Evolutionary conservation across 2,888 invertebrate genomes (phyloP).

Genomic region (Phyllotreta cruciferae): DNA sequence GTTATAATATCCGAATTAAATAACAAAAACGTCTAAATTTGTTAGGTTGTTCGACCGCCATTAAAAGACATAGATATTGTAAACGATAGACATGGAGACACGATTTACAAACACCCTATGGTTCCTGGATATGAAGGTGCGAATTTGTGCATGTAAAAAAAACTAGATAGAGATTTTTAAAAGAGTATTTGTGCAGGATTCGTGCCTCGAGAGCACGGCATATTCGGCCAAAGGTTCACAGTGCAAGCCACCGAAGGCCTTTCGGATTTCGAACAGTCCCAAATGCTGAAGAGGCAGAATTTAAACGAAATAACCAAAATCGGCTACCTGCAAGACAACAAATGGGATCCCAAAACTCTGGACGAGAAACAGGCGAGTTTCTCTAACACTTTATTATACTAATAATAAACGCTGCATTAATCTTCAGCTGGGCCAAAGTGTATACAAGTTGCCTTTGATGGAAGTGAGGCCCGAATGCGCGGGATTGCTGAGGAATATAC

Average conservation of each 20-base stretch:
- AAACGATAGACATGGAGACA: slow-evolving; percentile 70
- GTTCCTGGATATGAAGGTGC: slow-evolving; percentile 80
- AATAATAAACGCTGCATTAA: neutral
- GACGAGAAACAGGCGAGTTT: slow-evolving; percentile 68
- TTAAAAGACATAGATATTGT: slow-evolving; percentile 72
- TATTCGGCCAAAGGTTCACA: slow-evolving; percentile 75
- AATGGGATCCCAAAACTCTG: slow-evolving; percentile 68
- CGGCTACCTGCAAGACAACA: slow-evolving; percentile 68
- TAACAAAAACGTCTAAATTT: neutral
- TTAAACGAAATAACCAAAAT: slow-evolving; percentile 67
- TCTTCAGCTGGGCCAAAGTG: slow-evolving; percentile 69
- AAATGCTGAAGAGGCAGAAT: slow-evolving; percentile 66
- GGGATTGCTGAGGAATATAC: slow-evolving; percentile 67
- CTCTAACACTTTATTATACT: neutral
- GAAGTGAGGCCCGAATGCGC: slow-evolving; percentile 73
- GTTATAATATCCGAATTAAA: neutral
- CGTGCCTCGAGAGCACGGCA: slow-evolving; percentile 70
- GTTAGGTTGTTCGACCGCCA: slow-evolving; percentile 68
- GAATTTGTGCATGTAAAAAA: too few species aligned
- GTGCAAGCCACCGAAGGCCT: slow-evolving; percentile 76
- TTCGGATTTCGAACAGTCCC: slow-evolving; percentile 72
- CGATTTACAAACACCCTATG: slow-evolving; percentile 76
- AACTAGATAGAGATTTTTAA: neutral
- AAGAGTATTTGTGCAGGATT: slow-evolving; percentile 63
- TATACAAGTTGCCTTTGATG: slow-evolving; percentile 73